A percentile compares a stretch with the other conserved stretches of the same genome.
phyloP scores from a whole-genome alignment of 1,140 invertebrate genomes.

The Drosophila lini region DNA sequence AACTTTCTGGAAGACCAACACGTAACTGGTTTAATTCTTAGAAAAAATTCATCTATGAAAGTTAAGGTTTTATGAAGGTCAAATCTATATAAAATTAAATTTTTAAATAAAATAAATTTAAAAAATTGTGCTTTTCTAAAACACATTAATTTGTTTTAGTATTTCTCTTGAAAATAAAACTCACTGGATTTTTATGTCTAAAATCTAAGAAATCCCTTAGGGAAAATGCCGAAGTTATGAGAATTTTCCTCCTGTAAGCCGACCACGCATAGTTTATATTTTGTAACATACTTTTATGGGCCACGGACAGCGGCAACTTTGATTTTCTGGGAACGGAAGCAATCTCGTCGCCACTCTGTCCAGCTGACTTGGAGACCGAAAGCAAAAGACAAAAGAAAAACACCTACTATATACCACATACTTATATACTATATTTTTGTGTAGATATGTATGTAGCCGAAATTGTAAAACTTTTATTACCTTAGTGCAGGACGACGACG shows the following conservation, averaged over 20 bases:
- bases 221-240: neutral
- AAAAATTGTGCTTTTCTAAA: neutral
- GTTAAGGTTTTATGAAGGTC: conserved; percentile 6
- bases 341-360: neutral
- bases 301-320: conserved; percentile 8
- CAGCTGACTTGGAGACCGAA: conserved; percentile 25
- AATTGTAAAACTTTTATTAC: conserved; percentile 47
- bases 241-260: too few species aligned
- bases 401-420: neutral
- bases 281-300: conserved; percentile 26
- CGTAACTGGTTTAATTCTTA: neutral
- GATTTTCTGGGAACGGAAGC: conserved; percentile 21
- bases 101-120: neutral
- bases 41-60: neutral
- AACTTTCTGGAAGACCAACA: too few species aligned
- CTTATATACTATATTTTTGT: neutral
- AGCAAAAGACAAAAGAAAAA: conserved; percentile 19
- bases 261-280: neutral
- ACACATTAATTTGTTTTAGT: neutral
- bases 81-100: neutral
- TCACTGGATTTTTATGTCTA: neutral
- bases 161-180: neutral
- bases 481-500: conserved; percentile 33
- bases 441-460: conserved; percentile 8
- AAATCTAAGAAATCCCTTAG: neutral